Percentiles rank a stretch among this genome's conserved stretches.
phyloP scores from a whole-genome alignment of 2,888 invertebrate species.

The Archips xylosteana region DNA sequence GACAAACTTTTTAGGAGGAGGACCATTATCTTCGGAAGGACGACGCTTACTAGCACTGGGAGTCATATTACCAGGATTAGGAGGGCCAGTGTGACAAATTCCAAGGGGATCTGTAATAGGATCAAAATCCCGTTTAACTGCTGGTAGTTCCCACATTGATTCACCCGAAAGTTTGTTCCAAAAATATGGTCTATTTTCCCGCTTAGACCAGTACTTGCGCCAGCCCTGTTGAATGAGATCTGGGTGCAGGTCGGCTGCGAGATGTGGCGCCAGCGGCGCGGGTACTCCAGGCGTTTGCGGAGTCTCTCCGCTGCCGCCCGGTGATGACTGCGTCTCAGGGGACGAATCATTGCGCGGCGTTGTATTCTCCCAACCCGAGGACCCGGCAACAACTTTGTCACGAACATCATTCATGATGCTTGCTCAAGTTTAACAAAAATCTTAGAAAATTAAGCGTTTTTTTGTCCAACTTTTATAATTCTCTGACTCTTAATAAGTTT shows the following conservation, averaged over 20 bases:
- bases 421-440: slow-evolving; percentile 46
- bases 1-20: slow-evolving; percentile 94
- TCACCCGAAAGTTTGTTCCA: slow-evolving; percentile 98
- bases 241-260: slow-evolving; percentile 79
- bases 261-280: slow-evolving; percentile 78
- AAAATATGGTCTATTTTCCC: slow-evolving; percentile 97
- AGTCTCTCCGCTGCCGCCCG: slow-evolving; percentile 74
- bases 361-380: slow-evolving; percentile 78
- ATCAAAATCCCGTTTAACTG: slow-evolving; percentile 93
- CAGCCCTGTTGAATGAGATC: slow-evolving; percentile 93
- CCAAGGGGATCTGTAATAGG: slow-evolving; percentile 96
- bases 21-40: slow-evolving; percentile 92
- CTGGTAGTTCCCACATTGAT: slow-evolving; percentile 98
- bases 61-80: slow-evolving; percentile 77
- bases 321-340: slow-evolving; percentile 77
- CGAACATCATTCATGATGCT: slow-evolving; percentile 82
- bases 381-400: slow-evolving; percentile 81
- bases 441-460: slow-evolving; percentile 4
- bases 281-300: slow-evolving; percentile 87
- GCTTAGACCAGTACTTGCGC: slow-evolving; percentile 98
- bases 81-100: slow-evolving; percentile 86
- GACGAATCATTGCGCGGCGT: slow-evolving; percentile 74
- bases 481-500: slow-evolving; percentile 61
- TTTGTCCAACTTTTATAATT: slow-evolving; percentile 38
- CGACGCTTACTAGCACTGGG: slow-evolving; percentile 89